phyloP scores from a whole-genome alignment of 2,797 vertebrate species.

The Thripadectes ignobilis region DNA sequence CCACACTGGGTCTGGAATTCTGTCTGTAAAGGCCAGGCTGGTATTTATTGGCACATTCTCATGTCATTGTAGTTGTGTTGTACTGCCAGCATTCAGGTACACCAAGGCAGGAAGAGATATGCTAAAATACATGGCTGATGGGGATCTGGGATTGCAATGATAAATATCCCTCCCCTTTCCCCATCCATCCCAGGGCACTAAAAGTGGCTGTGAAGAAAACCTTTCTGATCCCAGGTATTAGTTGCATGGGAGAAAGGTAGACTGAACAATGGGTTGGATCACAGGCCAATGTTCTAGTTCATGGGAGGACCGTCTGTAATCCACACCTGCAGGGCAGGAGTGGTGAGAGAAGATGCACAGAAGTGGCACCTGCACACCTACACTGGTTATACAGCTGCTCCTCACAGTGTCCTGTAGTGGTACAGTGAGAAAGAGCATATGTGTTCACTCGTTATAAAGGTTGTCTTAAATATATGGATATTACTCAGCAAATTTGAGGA shows the following conservation, averaged over 20 bases:
- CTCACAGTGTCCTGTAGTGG: fast-evolving
- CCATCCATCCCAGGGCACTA: not conserved
- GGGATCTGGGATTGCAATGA: not conserved
- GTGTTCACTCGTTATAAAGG: fast-evolving
- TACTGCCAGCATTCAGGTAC: not conserved
- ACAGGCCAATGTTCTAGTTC: not conserved
- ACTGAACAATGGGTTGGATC: not conserved
- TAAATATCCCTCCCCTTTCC: not conserved
- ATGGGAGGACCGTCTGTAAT: not conserved
- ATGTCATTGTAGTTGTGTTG: not conserved
- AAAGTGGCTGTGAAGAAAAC: not conserved
- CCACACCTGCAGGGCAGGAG: not conserved
- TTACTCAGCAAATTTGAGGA: not conserved
- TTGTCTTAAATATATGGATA: not conserved
- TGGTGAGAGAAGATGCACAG: not conserved
- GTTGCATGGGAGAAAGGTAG: not conserved
- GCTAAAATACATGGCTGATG: not conserved
- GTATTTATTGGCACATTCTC: not conserved
- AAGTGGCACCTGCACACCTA: not conserved
- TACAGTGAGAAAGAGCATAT: not conserved
- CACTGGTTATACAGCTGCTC: not conserved
- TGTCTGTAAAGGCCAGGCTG: not conserved
- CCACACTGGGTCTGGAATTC: not conserved
- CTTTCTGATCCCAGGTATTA: not conserved
- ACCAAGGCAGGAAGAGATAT: not conserved